phyloP scores from a whole-genome alignment of 2,113 vertebrate species.

The Nerophis ophidion region DNA sequence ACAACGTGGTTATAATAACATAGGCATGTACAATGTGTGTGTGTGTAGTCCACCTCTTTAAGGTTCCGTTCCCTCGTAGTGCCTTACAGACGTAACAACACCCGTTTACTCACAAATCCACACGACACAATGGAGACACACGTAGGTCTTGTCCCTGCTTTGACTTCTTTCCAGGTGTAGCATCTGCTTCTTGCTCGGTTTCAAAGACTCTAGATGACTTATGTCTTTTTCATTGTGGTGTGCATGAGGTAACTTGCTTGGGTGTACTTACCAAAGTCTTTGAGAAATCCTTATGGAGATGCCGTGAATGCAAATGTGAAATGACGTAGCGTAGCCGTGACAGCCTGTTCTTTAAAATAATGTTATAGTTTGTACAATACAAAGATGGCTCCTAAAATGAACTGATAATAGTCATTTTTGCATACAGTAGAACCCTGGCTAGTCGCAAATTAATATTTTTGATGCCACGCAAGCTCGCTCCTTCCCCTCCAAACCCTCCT shows the following conservation, averaged over 20 bases:
- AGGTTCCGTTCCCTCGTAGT: conserved; percentile 92
- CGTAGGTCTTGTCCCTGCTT: conserved; percentile 45
- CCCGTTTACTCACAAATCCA: conserved; percentile 79
- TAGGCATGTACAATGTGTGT: conserved; percentile 84
- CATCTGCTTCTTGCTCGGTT: conserved; percentile 51
- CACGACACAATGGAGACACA: conserved; percentile 67
- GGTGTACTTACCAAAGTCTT: conserved; percentile 69
- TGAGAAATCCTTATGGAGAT: conserved; percentile 35
- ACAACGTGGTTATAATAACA: conserved; percentile 85
- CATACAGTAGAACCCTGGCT: no score
- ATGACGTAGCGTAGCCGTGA: conserved; percentile 53
- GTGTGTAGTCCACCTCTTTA: conserved; percentile 72
- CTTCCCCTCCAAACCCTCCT: no score
- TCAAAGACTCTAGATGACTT: conserved; percentile 37
- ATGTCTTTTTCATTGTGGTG: conserved; percentile 54
- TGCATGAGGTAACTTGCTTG: conserved; percentile 66
- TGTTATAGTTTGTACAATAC: neutral
- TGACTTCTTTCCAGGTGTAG: conserved; percentile 68
- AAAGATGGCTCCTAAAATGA: neutral
- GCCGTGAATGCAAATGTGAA: conserved; percentile 54
- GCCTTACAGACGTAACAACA: conserved; percentile 91
- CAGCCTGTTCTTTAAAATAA: neutral
- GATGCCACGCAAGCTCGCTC: no score
- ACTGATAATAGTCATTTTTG: no score
- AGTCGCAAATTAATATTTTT: no score